A percentile compares a stretch with the other conserved stretches of the same genome.
Evolutionary conservation across 2,113 vertebrate genomes (phyloP).

Genomic region (Hippocampus mohnikei): DNA sequence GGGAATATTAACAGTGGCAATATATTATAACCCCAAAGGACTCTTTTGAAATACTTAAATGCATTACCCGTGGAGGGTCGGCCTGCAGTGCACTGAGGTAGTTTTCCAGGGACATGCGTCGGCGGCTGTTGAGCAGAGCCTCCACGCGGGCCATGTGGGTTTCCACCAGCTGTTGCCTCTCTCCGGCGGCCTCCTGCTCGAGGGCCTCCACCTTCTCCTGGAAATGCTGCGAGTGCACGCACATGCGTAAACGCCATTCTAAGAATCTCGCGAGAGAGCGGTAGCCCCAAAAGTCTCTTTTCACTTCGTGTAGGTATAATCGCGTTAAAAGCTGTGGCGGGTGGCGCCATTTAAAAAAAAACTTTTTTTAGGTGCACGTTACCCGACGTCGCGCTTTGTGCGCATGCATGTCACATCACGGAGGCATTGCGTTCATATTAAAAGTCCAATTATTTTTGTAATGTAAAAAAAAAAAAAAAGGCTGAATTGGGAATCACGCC

Average conservation of each 20-base stretch:
- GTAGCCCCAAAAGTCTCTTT: background rate
- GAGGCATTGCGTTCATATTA: no score
- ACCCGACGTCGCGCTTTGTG: no score
- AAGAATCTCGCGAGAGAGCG: background rate
- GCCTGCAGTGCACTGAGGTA: conserved; percentile 88
- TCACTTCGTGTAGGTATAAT: background rate
- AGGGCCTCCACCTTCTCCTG: conserved; percentile 92
- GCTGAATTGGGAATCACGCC: no score
- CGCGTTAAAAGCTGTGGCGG: no score
- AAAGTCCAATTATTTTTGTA: no score
- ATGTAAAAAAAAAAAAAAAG: no score
- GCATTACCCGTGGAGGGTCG: conserved; percentile 80
- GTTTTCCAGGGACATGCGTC: conserved; percentile 88
- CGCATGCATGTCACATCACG: no score
- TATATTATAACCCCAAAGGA: background rate
- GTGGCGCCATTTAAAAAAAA: no score
- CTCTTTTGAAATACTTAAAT: background rate
- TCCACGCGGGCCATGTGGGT: conserved; percentile 95
- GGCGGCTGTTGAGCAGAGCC: conserved; percentile 88
- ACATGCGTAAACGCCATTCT: background rate
- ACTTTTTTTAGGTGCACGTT: no score
- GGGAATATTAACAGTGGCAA: background rate
- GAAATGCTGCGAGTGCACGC: conserved; percentile 78
- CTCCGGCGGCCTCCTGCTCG: conserved; percentile 91
- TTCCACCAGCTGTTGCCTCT: conserved; percentile 96